Conservation (phyloP, 2,113 vertebrate species). For the Xenus cinereus region DNA sequence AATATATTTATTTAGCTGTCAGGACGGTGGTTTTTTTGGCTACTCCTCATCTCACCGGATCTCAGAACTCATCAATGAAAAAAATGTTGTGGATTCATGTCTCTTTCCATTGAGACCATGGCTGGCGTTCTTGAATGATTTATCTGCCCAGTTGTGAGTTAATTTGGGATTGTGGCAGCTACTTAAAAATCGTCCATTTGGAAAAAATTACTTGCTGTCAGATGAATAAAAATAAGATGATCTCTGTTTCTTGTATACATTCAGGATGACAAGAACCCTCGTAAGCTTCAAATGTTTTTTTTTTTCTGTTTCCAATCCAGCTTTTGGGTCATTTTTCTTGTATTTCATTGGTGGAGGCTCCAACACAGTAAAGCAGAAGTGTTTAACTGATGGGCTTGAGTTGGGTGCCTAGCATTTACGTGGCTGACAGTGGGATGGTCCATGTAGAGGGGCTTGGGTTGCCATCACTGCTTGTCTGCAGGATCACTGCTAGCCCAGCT, state of each 20-base stretch:
- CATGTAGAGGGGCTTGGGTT: not conserved
- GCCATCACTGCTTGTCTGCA: not conserved
- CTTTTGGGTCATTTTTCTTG: not conserved
- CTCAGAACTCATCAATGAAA: not conserved
- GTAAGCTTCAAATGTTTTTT: not conserved
- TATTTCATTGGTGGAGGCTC: not conserved
- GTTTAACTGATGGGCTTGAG: not conserved
- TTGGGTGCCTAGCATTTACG: not conserved
- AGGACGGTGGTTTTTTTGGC: not conserved
- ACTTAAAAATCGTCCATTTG: not conserved
- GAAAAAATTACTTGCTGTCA: not conserved
- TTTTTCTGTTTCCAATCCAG: not conserved
- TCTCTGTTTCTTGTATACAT: not conserved
- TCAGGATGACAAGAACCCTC: not conserved
- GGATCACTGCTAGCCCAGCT: not conserved
- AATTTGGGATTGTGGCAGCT: not conserved
- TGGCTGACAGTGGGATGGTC: not conserved
- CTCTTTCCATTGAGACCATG: not conserved
- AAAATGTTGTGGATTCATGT: not conserved
- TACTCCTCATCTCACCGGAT: not conserved
- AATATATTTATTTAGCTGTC: not conserved
- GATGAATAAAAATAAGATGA: not conserved
- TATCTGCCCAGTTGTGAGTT: not conserved
- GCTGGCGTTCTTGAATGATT: not conserved
- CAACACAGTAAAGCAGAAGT: not conserved